These are phyloP conservation scores for Spea bombifrons DNA, from an alignment of 2,113 vertebrate genomes.

Conservation along the genomic window DNA sequence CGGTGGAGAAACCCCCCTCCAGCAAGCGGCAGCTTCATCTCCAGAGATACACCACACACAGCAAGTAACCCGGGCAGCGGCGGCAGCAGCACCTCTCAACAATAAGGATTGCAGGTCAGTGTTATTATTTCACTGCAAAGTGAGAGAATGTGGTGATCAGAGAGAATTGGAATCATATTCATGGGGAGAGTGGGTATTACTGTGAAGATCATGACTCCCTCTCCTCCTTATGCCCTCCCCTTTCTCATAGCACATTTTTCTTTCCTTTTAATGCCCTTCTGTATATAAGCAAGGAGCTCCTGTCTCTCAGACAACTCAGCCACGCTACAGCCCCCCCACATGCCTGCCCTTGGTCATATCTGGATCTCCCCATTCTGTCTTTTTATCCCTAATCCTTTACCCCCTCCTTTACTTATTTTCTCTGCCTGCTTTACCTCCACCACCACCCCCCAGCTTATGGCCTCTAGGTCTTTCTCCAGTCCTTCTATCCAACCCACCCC, in stretches of 20 bases:
- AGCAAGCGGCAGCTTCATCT: conserved; percentile 20
- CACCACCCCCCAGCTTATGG: conserved; percentile 10
- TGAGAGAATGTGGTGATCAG: not conserved
- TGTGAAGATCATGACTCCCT: conserved; percentile 11
- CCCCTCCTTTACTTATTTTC: conserved; percentile 21
- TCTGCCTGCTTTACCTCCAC: not conserved
- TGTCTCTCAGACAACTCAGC: not conserved
- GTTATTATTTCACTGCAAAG: conserved; percentile 17
- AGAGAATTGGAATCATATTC: not conserved
- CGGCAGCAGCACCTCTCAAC: not conserved
- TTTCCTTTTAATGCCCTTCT: conserved; percentile 21
- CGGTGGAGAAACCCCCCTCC: conserved; percentile 33
- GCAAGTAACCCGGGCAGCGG: not conserved
- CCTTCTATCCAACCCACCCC: conserved; percentile 2
- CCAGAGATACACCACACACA: conserved; percentile 1
- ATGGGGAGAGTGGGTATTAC: conserved; percentile 1
- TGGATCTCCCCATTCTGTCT: conserved; percentile 4
- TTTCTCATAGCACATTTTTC: conserved; percentile 5
- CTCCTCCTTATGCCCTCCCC: conserved; percentile 23
- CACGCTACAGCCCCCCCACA: not conserved
- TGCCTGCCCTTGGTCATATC: conserved; percentile 1
- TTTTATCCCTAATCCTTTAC: not conserved
- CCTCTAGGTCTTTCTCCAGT: conserved; percentile 15
- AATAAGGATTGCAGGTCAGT: conserved; percentile 37
- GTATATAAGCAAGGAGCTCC: not conserved